Percentiles rank a stretch among this genome's conserved stretches.
Conservation (phyloP, 2,888 invertebrate species). For the Orgyia antiqua region DNA sequence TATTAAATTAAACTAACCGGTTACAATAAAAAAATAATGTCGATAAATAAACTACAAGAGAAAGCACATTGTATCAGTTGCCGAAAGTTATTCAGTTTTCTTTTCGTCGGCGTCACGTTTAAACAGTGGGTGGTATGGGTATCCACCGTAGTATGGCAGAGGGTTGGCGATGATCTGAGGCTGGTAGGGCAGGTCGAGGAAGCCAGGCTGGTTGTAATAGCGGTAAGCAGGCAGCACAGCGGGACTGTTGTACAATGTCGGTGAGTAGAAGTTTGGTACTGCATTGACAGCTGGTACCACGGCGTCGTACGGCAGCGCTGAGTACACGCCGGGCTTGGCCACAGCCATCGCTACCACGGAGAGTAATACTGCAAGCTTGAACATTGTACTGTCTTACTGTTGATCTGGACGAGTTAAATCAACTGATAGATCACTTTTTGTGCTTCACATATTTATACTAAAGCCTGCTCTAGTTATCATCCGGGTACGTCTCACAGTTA, state of each 20-base stretch:
- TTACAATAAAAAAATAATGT: too few relatives aligned
- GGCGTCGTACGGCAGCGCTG: not conserved
- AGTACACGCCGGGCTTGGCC: conserved; percentile 61
- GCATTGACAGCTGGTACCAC: conserved; percentile 29
- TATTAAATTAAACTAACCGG: too few relatives aligned
- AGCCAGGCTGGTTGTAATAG: conserved; percentile 35
- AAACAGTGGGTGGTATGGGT: not conserved
- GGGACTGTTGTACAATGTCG: conserved; percentile 39
- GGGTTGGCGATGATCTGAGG: too few relatives aligned
- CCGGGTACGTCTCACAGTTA: too few relatives aligned
- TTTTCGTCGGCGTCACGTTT: too few relatives aligned
- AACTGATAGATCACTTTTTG: conserved; percentile 51
- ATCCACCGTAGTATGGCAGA: conserved; percentile 26
- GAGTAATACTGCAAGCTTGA: conserved; percentile 79
- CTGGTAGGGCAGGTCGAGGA: conserved; percentile 39
- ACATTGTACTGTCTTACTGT: conserved; percentile 67
- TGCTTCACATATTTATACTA: conserved; percentile 56
- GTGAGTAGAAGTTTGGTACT: conserved; percentile 33
- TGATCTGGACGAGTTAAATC: conserved; percentile 50
- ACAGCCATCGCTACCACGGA: conserved; percentile 77
- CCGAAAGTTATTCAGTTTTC: too few relatives aligned
- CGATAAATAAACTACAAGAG: too few relatives aligned
- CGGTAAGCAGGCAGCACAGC: conserved; percentile 15
- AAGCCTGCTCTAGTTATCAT: conserved; percentile 1
- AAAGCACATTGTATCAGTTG: too few relatives aligned